Conservation (phyloP, 2,797 vertebrate species). For the Crenuchus spilurus region DNA sequence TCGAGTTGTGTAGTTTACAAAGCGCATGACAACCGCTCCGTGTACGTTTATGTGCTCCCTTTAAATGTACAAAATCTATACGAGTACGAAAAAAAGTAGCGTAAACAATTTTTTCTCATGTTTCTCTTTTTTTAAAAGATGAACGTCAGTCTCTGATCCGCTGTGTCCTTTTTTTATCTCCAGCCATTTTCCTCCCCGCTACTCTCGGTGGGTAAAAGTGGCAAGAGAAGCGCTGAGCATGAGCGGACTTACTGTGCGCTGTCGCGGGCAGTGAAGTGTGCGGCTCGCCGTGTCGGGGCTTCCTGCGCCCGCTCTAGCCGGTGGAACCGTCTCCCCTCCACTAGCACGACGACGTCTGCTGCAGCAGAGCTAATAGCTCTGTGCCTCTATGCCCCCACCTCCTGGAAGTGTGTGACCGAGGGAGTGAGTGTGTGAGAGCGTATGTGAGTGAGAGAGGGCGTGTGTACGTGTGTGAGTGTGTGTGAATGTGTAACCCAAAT, state of each 20-base stretch:
- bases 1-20: constrained; percentile 58
- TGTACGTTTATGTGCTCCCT: neutral
- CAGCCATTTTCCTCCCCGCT: constrained; percentile 69
- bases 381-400: constrained; percentile 73
- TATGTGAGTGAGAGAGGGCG: constrained; percentile 60
- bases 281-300: constrained; percentile 77
- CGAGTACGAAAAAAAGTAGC: constrained; percentile 68
- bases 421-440: constrained; percentile 36
- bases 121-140: constrained; percentile 56
- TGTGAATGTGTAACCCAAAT: constrained; percentile 86
- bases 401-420: constrained; percentile 55
- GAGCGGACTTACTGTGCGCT: constrained; percentile 88
- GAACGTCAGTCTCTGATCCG: constrained; percentile 68
- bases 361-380: constrained; percentile 81
- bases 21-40: constrained; percentile 60
- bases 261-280: constrained; percentile 81
- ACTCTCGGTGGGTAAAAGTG: constrained; percentile 52
- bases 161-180: constrained; percentile 66
- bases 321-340: constrained; percentile 87
- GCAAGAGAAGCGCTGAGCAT: constrained; percentile 43
- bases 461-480: constrained; percentile 80
- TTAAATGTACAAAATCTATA: constrained; percentile 25
- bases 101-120: constrained; percentile 60
- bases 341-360: constrained; percentile 91
- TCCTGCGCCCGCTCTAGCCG: constrained; percentile 85